Conservation (phyloP, 2,888 invertebrate genomes). For the Acanthosoma haemorrhoidale region DNA sequence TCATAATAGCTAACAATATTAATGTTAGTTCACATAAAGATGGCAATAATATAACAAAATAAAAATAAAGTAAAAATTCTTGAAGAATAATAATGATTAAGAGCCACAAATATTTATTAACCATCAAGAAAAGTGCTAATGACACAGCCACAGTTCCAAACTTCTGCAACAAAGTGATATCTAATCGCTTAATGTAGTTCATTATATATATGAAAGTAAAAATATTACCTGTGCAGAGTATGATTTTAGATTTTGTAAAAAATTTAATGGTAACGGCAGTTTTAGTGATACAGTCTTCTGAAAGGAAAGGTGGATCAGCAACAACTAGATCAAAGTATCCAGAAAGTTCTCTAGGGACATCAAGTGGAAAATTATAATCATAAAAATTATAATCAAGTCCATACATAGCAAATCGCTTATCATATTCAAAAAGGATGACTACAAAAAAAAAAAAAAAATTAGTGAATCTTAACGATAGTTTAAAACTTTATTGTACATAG, state of each 20-base stretch:
- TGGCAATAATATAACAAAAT: too few relatives aligned
- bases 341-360: constrained; percentile 56
- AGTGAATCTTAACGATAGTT: not conserved
- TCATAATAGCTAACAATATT: too few relatives aligned
- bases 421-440: constrained; percentile 78
- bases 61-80: too few relatives aligned
- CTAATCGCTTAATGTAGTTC: too few relatives aligned
- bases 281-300: constrained; percentile 85
- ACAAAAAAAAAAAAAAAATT: constrained; percentile 44
- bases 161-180: too few relatives aligned
- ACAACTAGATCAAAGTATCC: constrained; percentile 73
- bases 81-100: too few relatives aligned
- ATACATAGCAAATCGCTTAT: constrained; percentile 72
- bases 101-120: too few relatives aligned
- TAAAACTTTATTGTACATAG: not conserved
- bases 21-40: too few relatives aligned
- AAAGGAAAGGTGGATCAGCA: constrained; percentile 91
- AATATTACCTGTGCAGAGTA: constrained; percentile 75
- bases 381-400: constrained; percentile 76
- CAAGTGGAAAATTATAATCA: constrained; percentile 77
- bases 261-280: constrained; percentile 70
- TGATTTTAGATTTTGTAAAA: constrained; percentile 66
- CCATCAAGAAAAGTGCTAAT: too few relatives aligned
- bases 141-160: too few relatives aligned
- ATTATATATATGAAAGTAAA: too few relatives aligned